Evolutionary conservation across 2,888 invertebrate species (phyloP), one percentile per base, ranked within the genome.

Genomic region (Petrolisthes cinctipes): DNA sequence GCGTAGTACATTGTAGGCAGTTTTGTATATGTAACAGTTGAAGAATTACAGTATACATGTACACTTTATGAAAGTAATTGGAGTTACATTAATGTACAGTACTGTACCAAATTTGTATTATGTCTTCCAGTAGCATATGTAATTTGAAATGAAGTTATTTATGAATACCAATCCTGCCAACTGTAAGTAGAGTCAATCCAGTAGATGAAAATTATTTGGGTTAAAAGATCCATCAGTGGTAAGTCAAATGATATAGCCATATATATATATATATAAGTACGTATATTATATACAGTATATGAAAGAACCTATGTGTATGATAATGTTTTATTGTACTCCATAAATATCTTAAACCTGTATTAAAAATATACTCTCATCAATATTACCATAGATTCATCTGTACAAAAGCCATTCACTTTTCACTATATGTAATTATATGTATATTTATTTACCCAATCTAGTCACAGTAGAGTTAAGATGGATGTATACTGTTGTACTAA

Each of bases 401-500:
- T 87, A 87, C 81, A 87, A 81, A 84, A 53, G 20, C 83, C 84
- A 87, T 75, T 51, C 54, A 37, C 57, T 20, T 73, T 80, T 80
- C 83, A 37, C 20, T 87, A 5, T 61, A 81, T 87, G 80, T 87
- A 81, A 84, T 81, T 87, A 87, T 57, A 80, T 87, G 57, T 84
- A 87, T 68, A 80, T 87, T 57, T 82, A 83, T 83, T 83, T 83
- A 84, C 83, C 76, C 56, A 75, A 51, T 87, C 87, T 87, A 87
- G 87, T 87, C 87, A 87, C 75, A 14, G 20, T 71, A 71, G 71
- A 20, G 1, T 71, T 71, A 71, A 71, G 71, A 6, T 54, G 14
- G 4, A 5, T 20, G n/a, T 20, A n/a, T 54, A 5, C 17, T n/a
- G n/a, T 51, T 20, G 17, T 56, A n/a, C 53, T 54, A 54, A 17